Base-by-base conservation (phyloP, 2,797 vertebrate species). In the Uromys caudimaculatus region DNA sequence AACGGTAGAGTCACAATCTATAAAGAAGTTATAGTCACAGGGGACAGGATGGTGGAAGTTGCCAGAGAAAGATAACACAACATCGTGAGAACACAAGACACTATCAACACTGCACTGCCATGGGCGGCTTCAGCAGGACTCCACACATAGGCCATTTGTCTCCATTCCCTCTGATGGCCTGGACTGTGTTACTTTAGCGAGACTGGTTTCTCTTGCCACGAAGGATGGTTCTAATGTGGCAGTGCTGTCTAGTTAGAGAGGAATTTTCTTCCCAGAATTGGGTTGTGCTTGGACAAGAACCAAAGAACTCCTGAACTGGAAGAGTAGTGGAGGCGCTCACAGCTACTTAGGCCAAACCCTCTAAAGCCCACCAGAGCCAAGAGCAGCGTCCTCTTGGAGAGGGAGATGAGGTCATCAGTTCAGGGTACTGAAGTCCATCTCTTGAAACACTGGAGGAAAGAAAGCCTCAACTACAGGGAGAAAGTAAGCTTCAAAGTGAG, bases 1-100 rank as follows among this genome's bases (percentile, higher is more conserved):
- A 58, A 76, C 10, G 44, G 91, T 29, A 16, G 82, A 90, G 52
- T 38, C 44, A 3, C 60, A 81, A 91, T 90, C 76, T 94, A 50
- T 89, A 71, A 64, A 92, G 87, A 77, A 85, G 47, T 67, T 69
- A n/a, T 11, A 38, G 78, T 87, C 89, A 11, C 3, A 12, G 73
- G 60, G 86, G 78, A 81, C 77, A 54, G 62, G 75, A 24, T 0
- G 79, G 79, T 2, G 3, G 44, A 29, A 58, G 52, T 27, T 71
- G 32, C 14, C 23, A 27, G 73, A 64, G 64, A 50, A 60, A 67
- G 94, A 89, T 78, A 50, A 41, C 41, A 67, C n/a, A 35, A 83
- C n/a, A 0, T 2, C 16, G 27, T 10, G 69, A 29, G 38, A 44
- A 41, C 38, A 12, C 91, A n/a, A 23, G 47, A 73, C 16, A 5